phyloP scores from a whole-genome alignment of 1,140 invertebrate species.

The Cydia pomonella region DNA sequence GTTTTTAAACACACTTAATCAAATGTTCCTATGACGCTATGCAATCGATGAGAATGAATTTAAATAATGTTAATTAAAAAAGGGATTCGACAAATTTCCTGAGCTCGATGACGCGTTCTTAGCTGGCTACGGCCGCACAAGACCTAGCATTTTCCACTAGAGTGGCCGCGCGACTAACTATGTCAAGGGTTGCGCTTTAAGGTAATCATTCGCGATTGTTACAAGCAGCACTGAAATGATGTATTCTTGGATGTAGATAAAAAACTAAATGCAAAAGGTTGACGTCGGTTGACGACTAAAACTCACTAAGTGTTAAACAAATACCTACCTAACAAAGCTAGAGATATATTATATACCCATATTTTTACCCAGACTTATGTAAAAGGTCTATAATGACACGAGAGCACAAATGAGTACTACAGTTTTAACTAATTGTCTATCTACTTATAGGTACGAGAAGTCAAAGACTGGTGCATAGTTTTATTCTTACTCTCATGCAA shows the following conservation, averaged over 20 bases:
- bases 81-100: neutral
- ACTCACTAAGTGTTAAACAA: neutral
- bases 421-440: too few species aligned
- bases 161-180: conserved; percentile 62
- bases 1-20: too few species aligned
- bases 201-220: conserved; percentile 68
- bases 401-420: too few species aligned
- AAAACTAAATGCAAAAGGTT: neutral
- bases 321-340: neutral
- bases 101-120: conserved; percentile 11
- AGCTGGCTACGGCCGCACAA: conserved; percentile 45
- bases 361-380: too few species aligned
- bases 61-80: neutral
- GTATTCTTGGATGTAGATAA: conserved; percentile 37
- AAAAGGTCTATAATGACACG: too few species aligned
- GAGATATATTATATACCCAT: neutral
- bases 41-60: too few species aligned
- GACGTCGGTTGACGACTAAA: neutral
- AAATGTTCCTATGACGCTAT: too few species aligned
- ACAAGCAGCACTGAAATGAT: conserved; percentile 60
- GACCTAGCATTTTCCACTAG: conserved; percentile 74
- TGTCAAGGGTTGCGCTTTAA: conserved; percentile 74
- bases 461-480: neutral
- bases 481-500: neutral
- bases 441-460: neutral